Conservation (phyloP, 2,888 invertebrate species). For the Polymixis flavicincta region DNA sequence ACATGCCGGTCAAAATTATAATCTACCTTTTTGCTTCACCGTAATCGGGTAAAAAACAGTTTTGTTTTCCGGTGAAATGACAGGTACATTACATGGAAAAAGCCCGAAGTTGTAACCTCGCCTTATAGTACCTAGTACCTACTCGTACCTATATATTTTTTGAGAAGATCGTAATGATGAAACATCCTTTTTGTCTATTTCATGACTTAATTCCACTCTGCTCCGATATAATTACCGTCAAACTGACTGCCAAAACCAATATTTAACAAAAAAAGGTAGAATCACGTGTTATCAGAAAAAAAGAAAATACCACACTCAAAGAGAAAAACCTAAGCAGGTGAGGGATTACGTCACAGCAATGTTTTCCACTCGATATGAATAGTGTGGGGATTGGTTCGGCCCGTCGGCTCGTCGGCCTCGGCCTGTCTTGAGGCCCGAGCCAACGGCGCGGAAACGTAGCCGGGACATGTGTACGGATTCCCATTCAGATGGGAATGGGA, state of each 20-base stretch:
- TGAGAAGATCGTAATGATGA: too few species aligned
- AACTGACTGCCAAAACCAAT: background rate
- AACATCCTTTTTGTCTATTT: background rate
- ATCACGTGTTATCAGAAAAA: constrained; percentile 10
- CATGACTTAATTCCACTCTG: background rate
- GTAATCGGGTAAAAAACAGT: background rate
- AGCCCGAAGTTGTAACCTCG: background rate
- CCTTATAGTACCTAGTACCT: too few species aligned
- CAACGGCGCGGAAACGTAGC: constrained; percentile 64
- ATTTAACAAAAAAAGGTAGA: background rate
- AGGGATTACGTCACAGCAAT: constrained; percentile 60
- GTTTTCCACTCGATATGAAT: constrained; percentile 66
- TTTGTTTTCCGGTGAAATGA: background rate
- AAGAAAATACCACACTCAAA: constrained; percentile 19
- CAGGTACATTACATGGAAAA: background rate
- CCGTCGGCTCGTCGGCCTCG: constrained; percentile 46
- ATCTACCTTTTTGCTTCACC: too few species aligned
- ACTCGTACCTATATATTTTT: background rate
- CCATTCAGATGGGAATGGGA: constrained; percentile 63
- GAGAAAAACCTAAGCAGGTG: constrained; percentile 52
- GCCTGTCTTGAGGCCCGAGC: constrained; percentile 48
- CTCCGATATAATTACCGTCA: background rate
- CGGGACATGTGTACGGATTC: constrained; percentile 66
- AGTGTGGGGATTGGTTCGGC: constrained; percentile 61
- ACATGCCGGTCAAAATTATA: too few species aligned